These are phyloP conservation scores for Lomographa bimaculata DNA, from an alignment of 2,888 invertebrate genomes.

Conservation along the genomic window DNA sequence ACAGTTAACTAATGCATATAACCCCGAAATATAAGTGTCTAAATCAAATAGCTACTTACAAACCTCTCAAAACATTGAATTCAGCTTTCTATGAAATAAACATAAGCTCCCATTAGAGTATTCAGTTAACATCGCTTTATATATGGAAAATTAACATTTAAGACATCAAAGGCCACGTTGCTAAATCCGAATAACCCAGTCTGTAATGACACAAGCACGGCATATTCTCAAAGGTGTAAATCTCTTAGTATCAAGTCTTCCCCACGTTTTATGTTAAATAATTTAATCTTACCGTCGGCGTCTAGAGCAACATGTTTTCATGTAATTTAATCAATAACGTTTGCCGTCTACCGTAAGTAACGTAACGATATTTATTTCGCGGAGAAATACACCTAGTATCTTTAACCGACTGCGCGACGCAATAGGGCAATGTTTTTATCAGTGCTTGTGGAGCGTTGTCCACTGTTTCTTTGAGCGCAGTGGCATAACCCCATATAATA, in stretches of 20 bases:
- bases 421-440: too few species aligned
- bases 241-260: constrained; percentile 60
- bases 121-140: constrained; percentile 40
- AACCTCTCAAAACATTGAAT: too few species aligned
- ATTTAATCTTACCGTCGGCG: constrained; percentile 62
- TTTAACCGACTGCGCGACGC: too few species aligned
- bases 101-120: constrained; percentile 11
- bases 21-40: too few species aligned
- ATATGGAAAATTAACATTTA: constrained; percentile 28
- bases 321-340: constrained; percentile 69
- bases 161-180: constrained; percentile 49
- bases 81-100: constrained; percentile 9
- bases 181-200: constrained; percentile 47
- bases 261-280: constrained; percentile 64
- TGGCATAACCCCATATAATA: too few species aligned
- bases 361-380: constrained; percentile 48
- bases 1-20: too few species aligned
- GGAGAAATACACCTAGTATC: too few species aligned
- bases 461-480: too few species aligned
- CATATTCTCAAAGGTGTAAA: constrained; percentile 53
- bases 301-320: constrained; percentile 59
- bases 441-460: too few species aligned
- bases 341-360: constrained; percentile 48
- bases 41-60: too few species aligned
- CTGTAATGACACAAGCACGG: constrained; percentile 51